phyloP scores from a whole-genome alignment of 2,113 vertebrate species.

The Paraplagusia blochii region DNA sequence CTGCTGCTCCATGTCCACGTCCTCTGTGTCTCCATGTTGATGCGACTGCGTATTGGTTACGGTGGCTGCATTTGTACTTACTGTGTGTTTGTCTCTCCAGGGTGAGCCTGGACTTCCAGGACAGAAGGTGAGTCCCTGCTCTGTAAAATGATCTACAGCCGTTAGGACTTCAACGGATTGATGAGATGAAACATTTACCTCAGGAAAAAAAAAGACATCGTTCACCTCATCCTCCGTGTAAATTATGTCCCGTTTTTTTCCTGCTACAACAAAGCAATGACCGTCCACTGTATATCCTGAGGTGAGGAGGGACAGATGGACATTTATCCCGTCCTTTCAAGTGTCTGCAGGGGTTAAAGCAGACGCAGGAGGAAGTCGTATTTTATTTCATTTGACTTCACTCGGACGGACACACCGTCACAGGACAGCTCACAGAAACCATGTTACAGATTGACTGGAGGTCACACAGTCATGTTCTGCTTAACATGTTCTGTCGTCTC shows the following conservation, averaged over 20 bases:
- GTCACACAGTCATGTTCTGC: no score
- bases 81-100: conserved; percentile 62
- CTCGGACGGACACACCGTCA: not conserved
- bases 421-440: not conserved
- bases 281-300: not conserved
- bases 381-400: conserved; percentile 8
- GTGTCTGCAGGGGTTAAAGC: conserved; percentile 2
- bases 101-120: conserved; percentile 79
- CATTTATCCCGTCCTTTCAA: not conserved
- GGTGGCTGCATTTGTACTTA: not conserved
- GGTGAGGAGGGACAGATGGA: not conserved
- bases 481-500: no score
- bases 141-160: not conserved
- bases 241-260: not conserved
- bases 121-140: conserved; percentile 46
- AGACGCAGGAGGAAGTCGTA: conserved; percentile 1
- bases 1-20: not conserved
- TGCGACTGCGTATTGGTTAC: not conserved
- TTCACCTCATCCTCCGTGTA: not conserved
- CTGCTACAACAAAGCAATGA: not conserved
- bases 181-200: not conserved
- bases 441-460: not conserved
- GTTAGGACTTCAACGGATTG: not conserved
- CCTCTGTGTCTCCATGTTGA: not conserved
- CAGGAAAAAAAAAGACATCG: not conserved